Evolutionary conservation across 2,113 vertebrate species (phyloP).

Genomic region (Diadophis punctatus): DNA sequence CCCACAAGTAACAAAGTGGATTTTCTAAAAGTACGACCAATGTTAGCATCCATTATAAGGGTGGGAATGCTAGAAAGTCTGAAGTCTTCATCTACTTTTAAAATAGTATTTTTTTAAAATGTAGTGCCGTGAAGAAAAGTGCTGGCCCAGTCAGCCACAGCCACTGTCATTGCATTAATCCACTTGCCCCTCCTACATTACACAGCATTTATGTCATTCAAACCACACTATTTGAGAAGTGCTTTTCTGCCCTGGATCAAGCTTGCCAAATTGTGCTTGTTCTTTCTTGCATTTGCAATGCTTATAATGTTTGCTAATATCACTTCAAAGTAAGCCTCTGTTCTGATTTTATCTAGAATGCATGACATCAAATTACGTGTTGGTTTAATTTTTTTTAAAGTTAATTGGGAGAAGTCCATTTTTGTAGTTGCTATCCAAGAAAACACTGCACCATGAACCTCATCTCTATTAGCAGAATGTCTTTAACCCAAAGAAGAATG

Average conservation of each 20-base stretch:
- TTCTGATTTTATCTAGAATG: not conserved
- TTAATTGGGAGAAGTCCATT: not conserved
- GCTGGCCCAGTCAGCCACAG: not conserved
- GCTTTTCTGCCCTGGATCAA: not conserved
- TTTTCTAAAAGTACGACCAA: not conserved
- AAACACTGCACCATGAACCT: not conserved
- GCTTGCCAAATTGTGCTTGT: not conserved
- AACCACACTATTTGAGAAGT: not conserved
- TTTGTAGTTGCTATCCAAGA: not conserved
- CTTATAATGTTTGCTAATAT: not conserved
- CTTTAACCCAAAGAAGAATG: not conserved
- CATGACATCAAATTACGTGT: not conserved
- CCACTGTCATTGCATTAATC: not conserved
- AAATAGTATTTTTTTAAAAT: not conserved
- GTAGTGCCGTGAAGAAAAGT: not conserved
- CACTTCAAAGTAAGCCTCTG: not conserved
- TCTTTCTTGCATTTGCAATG: not conserved
- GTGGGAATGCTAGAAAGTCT: not conserved
- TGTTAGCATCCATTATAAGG: not conserved
- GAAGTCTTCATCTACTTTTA: not conserved
- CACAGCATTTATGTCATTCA: not conserved
- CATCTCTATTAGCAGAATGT: not conserved
- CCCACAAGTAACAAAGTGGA: not conserved
- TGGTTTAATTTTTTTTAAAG: not conserved
- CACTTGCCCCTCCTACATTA: not conserved